Evolutionary conservation across 2,113 vertebrate species (phyloP).

Genomic region (Camelus dromedarius): DNA sequence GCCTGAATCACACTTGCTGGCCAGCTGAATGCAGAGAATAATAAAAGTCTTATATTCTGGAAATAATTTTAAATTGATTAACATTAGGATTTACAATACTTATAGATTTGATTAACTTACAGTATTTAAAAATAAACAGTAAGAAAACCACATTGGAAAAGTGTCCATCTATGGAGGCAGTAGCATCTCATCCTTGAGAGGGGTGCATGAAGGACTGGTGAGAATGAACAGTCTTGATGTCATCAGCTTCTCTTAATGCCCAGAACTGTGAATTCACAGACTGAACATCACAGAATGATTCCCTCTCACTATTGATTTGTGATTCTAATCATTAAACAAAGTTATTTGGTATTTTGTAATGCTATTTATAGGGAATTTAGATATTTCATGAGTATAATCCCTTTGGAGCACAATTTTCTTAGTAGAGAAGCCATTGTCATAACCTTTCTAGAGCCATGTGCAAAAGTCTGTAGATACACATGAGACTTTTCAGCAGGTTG

Average conservation of each 20-base stretch:
- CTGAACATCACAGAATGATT: neutral
- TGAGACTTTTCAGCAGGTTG: neutral
- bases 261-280: neutral
- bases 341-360: neutral
- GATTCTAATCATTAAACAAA: neutral
- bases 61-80: neutral
- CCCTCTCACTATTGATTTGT: neutral
- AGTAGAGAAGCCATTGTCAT: neutral
- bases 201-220: neutral
- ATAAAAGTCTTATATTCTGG: neutral
- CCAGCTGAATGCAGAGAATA: neutral
- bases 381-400: neutral
- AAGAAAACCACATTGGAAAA: neutral
- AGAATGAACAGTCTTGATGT: neutral
- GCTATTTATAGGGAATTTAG: neutral
- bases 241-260: neutral
- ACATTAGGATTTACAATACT: neutral
- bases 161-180: neutral
- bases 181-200: neutral
- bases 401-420: neutral
- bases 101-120: neutral
- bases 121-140: constrained; percentile 1
- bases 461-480: neutral
- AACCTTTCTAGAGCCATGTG: neutral
- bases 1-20: neutral